These are phyloP conservation scores for Spodoptera exigua DNA, from an alignment of 2,888 invertebrate species.

Conservation along the genomic window DNA sequence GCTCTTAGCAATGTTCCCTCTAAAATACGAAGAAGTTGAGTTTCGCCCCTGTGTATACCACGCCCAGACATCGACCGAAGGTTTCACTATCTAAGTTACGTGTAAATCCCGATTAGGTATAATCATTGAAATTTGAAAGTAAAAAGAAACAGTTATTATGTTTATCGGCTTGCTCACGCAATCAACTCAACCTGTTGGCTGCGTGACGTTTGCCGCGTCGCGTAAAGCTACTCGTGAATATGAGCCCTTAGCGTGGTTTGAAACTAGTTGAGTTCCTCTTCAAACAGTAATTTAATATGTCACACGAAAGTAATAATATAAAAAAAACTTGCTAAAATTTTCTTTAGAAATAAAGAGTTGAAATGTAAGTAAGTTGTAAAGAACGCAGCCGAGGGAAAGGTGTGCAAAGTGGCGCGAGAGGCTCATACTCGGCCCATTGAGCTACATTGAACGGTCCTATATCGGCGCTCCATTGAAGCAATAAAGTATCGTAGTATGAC, in stretches of 20 bases:
- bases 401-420: conserved; percentile 19
- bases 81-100: too few relatives aligned
- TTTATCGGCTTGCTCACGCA: too few relatives aligned
- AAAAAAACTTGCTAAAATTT: neutral
- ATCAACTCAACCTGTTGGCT: too few relatives aligned
- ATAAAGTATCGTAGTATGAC: conserved; percentile 82
- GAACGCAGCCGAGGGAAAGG: conserved; percentile 27
- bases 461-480: conserved; percentile 80
- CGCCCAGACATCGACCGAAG: conserved; percentile 3
- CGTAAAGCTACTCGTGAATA: too few relatives aligned
- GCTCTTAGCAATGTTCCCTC: conserved; percentile 15
- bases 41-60: conserved; percentile 7
- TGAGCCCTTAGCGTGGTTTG: too few relatives aligned
- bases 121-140: too few relatives aligned
- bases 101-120: too few relatives aligned
- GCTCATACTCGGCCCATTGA: conserved; percentile 65
- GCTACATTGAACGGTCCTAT: conserved; percentile 67
- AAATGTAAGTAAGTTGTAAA: conserved; percentile 9
- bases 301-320: too few relatives aligned
- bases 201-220: too few relatives aligned
- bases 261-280: too few relatives aligned
- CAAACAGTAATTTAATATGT: too few relatives aligned
- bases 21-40: conserved; percentile 9
- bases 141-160: too few relatives aligned
- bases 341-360: conserved; percentile 16